Percentiles rank a stretch among this genome's conserved stretches.
phyloP scores from a whole-genome alignment of 2,888 invertebrate species.

The Euclidia mi region DNA sequence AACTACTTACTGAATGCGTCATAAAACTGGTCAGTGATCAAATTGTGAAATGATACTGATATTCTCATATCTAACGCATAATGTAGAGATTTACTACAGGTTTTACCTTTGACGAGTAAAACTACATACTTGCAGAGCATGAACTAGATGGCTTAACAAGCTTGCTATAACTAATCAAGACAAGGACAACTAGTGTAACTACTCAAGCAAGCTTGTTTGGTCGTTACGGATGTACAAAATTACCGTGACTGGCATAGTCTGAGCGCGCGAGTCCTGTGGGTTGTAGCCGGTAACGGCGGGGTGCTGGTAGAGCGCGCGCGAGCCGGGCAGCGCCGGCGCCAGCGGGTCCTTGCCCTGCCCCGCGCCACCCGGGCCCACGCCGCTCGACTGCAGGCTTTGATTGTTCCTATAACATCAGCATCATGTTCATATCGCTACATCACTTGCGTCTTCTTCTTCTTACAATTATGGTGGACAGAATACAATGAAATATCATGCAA shows the following conservation, averaged over 20 bases:
- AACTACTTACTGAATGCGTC: no score
- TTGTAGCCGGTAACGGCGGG: constrained; percentile 83
- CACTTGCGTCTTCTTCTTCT: no score
- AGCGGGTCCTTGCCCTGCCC: constrained; percentile 86
- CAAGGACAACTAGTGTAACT: no score
- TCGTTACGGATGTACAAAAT: constrained; percentile 41
- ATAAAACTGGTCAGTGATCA: no score
- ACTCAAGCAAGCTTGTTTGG: no score
- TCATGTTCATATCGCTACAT: constrained; percentile 20
- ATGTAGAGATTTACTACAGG: no score
- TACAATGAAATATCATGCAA: constrained; percentile 42
- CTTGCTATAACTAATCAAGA: no score
- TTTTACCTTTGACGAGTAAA: no score
- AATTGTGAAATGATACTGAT: no score
- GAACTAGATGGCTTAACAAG: no score
- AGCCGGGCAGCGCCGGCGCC: constrained; percentile 78
- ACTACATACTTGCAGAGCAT: no score
- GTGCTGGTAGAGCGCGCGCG: constrained; percentile 83
- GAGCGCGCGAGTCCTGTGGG: constrained; percentile 80
- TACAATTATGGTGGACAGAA: neutral
- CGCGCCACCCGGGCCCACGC: constrained; percentile 75
- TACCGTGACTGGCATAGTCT: constrained; percentile 83
- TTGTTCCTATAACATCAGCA: constrained; percentile 78
- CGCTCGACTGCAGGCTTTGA: constrained; percentile 77
- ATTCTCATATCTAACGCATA: no score